A percentile compares a stretch with the other conserved stretches of the same genome.
These are phyloP conservation scores for Philopedon plagiatum DNA, from an alignment of 2,888 invertebrate genomes.

Conservation along the genomic window DNA sequence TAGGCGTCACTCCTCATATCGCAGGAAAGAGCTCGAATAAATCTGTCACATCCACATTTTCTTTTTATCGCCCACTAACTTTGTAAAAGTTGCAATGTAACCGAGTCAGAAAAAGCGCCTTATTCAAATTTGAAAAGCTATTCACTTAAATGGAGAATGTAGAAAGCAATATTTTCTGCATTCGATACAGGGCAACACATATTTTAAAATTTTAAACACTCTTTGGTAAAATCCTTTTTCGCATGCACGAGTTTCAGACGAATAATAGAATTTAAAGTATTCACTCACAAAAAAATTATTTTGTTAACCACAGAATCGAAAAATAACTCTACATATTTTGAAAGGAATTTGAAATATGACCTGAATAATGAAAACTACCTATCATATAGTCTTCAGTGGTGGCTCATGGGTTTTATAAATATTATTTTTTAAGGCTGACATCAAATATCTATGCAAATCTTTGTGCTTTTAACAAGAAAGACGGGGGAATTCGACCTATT, in stretches of 20 bases:
- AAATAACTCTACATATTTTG: no score
- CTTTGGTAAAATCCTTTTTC: background rate
- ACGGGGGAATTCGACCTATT: no score
- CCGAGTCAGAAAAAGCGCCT: slow-evolving; percentile 14
- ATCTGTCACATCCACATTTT: slow-evolving; percentile 33
- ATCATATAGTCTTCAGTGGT: no score
- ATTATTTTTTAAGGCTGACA: no score
- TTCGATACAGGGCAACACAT: background rate
- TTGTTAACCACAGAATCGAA: no score
- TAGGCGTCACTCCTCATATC: slow-evolving; percentile 20
- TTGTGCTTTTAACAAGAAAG: no score
- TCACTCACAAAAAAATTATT: no score
- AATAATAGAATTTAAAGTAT: no score
- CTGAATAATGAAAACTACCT: no score
- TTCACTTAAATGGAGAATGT: slow-evolving; percentile 20
- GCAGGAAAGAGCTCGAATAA: slow-evolving; percentile 26
- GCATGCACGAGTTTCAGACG: background rate
- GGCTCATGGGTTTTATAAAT: no score
- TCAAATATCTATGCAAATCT: no score
- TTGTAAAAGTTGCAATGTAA: slow-evolving; percentile 25
- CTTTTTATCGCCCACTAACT: slow-evolving; percentile 24
- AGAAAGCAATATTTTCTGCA: slow-evolving; percentile 27
- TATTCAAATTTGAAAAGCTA: slow-evolving; percentile 28
- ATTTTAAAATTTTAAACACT: slow-evolving; percentile 15
- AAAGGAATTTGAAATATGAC: no score